Conservation (phyloP, 2,113 vertebrate genomes). For the Condylura cristata region DNA sequence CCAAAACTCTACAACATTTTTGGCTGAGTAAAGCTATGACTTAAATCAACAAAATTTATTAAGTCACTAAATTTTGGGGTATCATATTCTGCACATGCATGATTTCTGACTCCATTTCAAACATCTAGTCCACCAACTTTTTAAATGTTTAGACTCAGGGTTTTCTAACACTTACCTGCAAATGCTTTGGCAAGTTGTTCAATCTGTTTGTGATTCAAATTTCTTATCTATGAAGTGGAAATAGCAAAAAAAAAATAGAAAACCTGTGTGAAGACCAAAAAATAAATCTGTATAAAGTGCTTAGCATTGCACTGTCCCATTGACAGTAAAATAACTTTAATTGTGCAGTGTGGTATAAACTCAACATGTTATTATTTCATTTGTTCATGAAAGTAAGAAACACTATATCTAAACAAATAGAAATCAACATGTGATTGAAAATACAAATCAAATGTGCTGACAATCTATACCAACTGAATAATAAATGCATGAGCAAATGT, state of each 20-base stretch:
- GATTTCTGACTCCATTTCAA: neutral
- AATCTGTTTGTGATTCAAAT: neutral
- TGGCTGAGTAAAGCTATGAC: neutral
- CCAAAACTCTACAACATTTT: neutral
- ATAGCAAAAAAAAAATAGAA: neutral
- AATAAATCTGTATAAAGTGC: neutral
- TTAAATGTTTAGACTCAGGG: neutral
- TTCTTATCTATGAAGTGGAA: neutral
- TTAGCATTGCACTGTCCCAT: neutral
- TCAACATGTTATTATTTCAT: neutral
- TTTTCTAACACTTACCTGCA: neutral
- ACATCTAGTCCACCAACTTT: neutral
- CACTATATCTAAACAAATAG: neutral
- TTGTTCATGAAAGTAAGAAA: neutral
- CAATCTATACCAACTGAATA: neutral
- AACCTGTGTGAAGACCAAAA: neutral
- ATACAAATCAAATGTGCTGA: neutral
- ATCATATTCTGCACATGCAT: neutral
- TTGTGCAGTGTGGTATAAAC: neutral
- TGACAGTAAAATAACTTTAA: neutral
- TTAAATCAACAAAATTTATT: no score
- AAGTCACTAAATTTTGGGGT: neutral
- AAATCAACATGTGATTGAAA: neutral
- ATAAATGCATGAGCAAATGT: neutral
- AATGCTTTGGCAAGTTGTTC: neutral